phyloP scores from a whole-genome alignment of 30 jellyfish, hydroid and myxozoan genomes.

The Hydractinia symbiolongicarpus region DNA sequence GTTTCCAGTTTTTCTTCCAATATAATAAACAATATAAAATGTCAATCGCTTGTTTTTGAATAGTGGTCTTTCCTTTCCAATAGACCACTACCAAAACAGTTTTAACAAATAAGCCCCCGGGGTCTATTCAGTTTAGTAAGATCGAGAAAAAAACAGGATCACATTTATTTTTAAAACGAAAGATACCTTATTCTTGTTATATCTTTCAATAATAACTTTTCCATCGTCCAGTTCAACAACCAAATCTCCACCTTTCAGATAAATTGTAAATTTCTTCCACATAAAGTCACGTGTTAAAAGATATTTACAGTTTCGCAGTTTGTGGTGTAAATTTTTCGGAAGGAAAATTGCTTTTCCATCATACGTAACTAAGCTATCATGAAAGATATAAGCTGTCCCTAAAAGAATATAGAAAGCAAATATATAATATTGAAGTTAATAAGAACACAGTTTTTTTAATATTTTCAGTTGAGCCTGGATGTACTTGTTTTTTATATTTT shows the following conservation, averaged over 20 bases:
- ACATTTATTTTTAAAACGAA: too few species aligned
- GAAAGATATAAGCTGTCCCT: slow-evolving; percentile 83
- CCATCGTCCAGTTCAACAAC: slow-evolving; percentile 45
- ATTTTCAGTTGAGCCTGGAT: too few species aligned
- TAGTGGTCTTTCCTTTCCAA: too few species aligned
- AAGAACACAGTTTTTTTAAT: neutral
- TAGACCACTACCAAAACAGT: too few species aligned
- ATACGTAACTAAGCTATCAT: slow-evolving; percentile 59
- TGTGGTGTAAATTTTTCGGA: slow-evolving; percentile 21
- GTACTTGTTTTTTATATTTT: too few species aligned
- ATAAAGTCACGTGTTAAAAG: slow-evolving; percentile 78
- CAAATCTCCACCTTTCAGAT: slow-evolving; percentile 30
- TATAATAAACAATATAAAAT: too few species aligned
- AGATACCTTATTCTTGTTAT: slow-evolving; percentile 13
- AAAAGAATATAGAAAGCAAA: neutral
- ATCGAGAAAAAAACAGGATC: too few species aligned
- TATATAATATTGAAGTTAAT: neutral
- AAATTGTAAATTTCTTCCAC: slow-evolving; percentile 53
- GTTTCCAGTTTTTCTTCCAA: too few species aligned
- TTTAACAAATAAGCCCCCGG: too few species aligned
- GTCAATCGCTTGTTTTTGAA: too few species aligned
- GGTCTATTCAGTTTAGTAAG: too few species aligned
- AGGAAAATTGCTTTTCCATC: slow-evolving; percentile 78
- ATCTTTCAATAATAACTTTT: slow-evolving; percentile 26
- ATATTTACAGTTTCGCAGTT: slow-evolving; percentile 38